Evolutionary conservation across 2,113 vertebrate species (phyloP).

Genomic region (Calyptommatus sinebrachiatus): DNA sequence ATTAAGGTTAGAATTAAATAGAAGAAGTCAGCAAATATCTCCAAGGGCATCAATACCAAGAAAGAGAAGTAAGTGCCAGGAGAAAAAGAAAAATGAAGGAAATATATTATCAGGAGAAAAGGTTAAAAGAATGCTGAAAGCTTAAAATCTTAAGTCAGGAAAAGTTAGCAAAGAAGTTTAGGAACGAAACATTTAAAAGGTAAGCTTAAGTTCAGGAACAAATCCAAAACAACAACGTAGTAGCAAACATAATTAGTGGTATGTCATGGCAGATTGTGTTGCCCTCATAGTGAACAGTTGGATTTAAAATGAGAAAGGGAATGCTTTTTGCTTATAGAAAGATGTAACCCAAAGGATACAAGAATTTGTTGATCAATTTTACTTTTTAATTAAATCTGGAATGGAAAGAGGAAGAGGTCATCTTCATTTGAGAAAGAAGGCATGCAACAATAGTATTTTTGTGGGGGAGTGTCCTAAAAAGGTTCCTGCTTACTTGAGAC

Average conservation of each 20-base stretch:
- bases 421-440: too few relatives aligned
- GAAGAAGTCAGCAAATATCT: slow-evolving; percentile 55
- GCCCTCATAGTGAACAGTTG: not conserved
- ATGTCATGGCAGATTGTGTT: not conserved
- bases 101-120: slow-evolving; percentile 35
- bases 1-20: slow-evolving; percentile 61
- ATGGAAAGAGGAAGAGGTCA: not conserved
- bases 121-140: not conserved
- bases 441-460: too few relatives aligned
- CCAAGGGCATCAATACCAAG: slow-evolving; percentile 45
- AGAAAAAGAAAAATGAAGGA: slow-evolving; percentile 12
- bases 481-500: too few relatives aligned
- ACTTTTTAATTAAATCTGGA: not conserved
- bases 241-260: not conserved
- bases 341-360: not conserved
- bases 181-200: slow-evolving; percentile 37
- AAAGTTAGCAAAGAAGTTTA: slow-evolving; percentile 32
- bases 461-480: too few relatives aligned
- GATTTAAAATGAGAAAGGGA: not conserved
- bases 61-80: slow-evolving; percentile 31
- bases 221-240: slow-evolving; percentile 34
- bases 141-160: not conserved
- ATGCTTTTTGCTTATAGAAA: not conserved
- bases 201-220: not conserved
- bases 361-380: not conserved